Evolutionary conservation across 2,113 vertebrate genomes (phyloP), one percentile per base, ranked within the genome.

Genomic region (Uropsilus gracilis): DNA sequence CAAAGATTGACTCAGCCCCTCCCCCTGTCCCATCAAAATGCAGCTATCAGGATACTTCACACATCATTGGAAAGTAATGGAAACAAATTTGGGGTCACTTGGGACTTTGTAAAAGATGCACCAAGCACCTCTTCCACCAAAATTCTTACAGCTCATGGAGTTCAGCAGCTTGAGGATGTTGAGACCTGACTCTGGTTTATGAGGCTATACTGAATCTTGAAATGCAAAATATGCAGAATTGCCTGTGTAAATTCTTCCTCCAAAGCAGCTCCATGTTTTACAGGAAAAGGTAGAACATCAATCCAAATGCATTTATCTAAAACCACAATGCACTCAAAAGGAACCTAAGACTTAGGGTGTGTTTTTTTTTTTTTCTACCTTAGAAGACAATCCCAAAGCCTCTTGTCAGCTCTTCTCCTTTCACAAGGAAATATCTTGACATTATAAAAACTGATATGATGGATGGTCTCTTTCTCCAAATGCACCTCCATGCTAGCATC

Each of bases 401-500:
- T 61, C 18, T 50, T 16, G 2, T 77, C 63, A 53, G 8, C 7
- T 3, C 32, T 57, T 85, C 34, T 92, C 44, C 30, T 72, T 76
- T 63, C 75, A 44, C 34, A 80, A 86, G 39, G 61, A 75, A 86
- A 55, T 22, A 71, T 39, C 61, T 63, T 11, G 30, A 34, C 75
- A 44, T 50, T 50, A 66, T 85, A 72, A 82, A 69, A 81, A 96
- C n/a, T 75, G 20, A 89, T 32, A 77, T 90, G 76, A 77, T 39
- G 8, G 37, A 68, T 82, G 34, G 24, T 30, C 83, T 92, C 50
- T 6, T 13, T 30, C n/a, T n/a, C 57, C 20, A 59, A 69, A 86
- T 64, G 44, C 0, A 8, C 28, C 32, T 37, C 18, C 2, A 34
- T 8, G 1, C 34, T 39, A 13, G 22, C 0, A 1, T 16, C 26